These are phyloP conservation scores for Gymnoscelis rufifasciata DNA, from an alignment of 2,888 invertebrate genomes.

Conservation along the genomic window DNA sequence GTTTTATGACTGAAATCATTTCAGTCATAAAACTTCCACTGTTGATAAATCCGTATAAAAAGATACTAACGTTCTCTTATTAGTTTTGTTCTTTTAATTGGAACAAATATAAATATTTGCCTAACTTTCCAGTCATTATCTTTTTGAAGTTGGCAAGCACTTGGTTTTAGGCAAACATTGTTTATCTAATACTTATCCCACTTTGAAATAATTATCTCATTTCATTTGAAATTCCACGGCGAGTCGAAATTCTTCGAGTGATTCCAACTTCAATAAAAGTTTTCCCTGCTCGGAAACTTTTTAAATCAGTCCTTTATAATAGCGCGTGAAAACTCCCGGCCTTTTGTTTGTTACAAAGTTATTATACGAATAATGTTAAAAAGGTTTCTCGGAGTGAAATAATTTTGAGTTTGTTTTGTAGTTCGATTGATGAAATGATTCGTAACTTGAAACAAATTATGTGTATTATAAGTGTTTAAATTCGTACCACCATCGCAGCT, in stretches of 20 bases:
- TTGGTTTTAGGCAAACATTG: constrained; percentile 17
- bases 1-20: no score
- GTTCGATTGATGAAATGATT: not conserved
- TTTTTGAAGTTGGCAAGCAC: not conserved
- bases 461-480: no score
- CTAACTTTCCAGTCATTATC: no score
- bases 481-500: no score
- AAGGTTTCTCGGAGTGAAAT: not conserved
- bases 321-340: constrained; percentile 15
- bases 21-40: no score
- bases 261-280: constrained; percentile 32
- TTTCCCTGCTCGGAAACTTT: constrained; percentile 29
- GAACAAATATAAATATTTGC: no score
- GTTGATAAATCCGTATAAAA: no score
- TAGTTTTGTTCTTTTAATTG: no score
- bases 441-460: no score
- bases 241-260: constrained; percentile 28
- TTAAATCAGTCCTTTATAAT: constrained; percentile 28
- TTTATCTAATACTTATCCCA: constrained; percentile 22
- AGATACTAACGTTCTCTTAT: no score
- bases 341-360: constrained; percentile 15
- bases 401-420: constrained; percentile 2
- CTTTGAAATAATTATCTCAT: constrained; percentile 31
- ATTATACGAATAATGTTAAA: constrained; percentile 8
- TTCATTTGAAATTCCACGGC: constrained; percentile 29